phyloP scores from a whole-genome alignment of 2,797 vertebrate species.

The Hemitrygon akajei region DNA sequence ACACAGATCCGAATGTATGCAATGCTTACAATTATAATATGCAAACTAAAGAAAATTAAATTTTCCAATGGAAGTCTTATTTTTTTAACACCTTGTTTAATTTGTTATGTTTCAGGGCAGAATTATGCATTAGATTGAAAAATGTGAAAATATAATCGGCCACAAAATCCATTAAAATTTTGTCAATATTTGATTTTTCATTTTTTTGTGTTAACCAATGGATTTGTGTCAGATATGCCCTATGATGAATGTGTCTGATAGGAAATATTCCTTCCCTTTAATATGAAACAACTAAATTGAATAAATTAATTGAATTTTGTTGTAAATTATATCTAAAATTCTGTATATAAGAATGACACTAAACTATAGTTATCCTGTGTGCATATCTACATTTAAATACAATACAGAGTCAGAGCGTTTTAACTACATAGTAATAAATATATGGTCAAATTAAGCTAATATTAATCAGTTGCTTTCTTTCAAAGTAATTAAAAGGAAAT shows the following conservation, averaged over 20 bases:
- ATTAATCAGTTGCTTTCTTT: not conserved
- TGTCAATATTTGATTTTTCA: not conserved
- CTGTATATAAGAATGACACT: not conserved
- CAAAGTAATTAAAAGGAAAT: not conserved
- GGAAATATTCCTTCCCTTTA: not conserved
- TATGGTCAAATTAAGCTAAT: not conserved
- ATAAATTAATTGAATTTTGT: constrained; percentile 16
- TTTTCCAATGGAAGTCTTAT: not conserved
- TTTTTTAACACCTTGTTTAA: not conserved
- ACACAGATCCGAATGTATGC: not conserved
- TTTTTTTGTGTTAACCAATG: constrained; percentile 2
- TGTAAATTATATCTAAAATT: not conserved
- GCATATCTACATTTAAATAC: not conserved
- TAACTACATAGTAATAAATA: not conserved
- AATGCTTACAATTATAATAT: constrained; percentile 23
- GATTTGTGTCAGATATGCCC: not conserved
- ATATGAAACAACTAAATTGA: not conserved
- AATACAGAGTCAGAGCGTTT: not conserved
- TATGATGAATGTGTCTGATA: not conserved
- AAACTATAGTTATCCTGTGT: not conserved
- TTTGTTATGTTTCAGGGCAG: not conserved
- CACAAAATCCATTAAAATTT: constrained; percentile 10
- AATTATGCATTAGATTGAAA: constrained; percentile 16
- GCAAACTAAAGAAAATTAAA: not conserved
- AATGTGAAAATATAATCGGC: not conserved